These are phyloP conservation scores for Porites australiensis DNA, from an alignment of 64 coral and sea anemone genomes.

Conservation along the genomic window DNA sequence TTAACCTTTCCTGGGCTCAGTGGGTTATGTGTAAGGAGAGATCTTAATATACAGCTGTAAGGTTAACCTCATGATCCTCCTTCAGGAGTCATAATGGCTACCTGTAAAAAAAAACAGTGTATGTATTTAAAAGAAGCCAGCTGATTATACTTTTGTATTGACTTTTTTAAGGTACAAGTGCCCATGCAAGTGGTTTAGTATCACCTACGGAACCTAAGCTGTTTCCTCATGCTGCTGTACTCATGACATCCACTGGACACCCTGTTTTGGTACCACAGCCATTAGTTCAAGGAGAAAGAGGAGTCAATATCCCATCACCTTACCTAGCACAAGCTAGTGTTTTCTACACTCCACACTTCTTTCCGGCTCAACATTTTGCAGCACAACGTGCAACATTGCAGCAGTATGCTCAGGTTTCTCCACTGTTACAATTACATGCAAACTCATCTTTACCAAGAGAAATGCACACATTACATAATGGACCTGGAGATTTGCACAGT, in stretches of 20 bases:
- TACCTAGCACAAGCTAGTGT: slow-evolving; percentile 84
- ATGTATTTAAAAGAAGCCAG: no score
- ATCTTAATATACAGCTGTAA: no score
- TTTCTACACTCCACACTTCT: slow-evolving; percentile 82
- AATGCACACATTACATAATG: slow-evolving; percentile 13
- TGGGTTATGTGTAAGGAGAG: no score
- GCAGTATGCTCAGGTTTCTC: slow-evolving; percentile 40
- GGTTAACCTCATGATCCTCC: no score
- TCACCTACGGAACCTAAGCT: slow-evolving; percentile 41
- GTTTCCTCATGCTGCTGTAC: slow-evolving; percentile 26
- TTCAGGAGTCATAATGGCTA: no score
- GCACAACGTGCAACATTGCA: slow-evolving; percentile 42
- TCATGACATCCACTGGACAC: slow-evolving; percentile 45
- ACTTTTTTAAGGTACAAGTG: background rate
- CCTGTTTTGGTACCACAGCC: slow-evolving; percentile 73
- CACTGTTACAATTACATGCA: slow-evolving; percentile 68
- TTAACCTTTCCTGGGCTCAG: no score
- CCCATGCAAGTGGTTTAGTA: background rate
- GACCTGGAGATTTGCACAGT: background rate
- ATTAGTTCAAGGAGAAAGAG: slow-evolving; percentile 30
- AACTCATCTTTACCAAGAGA: background rate
- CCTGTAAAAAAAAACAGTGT: no score
- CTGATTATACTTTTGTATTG: background rate
- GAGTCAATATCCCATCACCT: slow-evolving; percentile 42
- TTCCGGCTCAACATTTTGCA: slow-evolving; percentile 76